Evolutionary conservation across 2,888 invertebrate genomes (phyloP).

Genomic region (Drosophila nr. fundita): DNA sequence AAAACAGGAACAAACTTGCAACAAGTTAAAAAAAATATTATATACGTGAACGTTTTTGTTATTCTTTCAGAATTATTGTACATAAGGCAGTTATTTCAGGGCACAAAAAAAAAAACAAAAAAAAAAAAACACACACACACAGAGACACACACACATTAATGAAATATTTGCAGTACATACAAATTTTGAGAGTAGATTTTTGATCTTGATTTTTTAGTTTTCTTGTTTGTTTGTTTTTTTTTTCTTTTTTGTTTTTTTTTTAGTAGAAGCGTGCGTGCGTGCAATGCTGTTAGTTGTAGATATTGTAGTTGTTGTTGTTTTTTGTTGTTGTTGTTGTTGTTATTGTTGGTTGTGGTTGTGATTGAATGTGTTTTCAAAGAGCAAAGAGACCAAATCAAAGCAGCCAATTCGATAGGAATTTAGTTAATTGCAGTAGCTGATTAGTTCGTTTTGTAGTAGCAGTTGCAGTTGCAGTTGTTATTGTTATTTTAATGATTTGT

Average conservation of each 20-base stretch:
- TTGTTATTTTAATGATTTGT: constrained; percentile 27
- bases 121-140: constrained; percentile 25
- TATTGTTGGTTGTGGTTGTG: constrained; percentile 43
- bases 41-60: neutral
- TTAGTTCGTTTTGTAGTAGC: constrained; percentile 30
- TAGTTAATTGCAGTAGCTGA: constrained; percentile 46
- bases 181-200: constrained; percentile 58
- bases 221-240: constrained; percentile 23
- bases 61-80: neutral
- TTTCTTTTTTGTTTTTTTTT: constrained; percentile 35
- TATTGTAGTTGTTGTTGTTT: constrained; percentile 27
- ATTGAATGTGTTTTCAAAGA: constrained; percentile 50
- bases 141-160: constrained; percentile 32
- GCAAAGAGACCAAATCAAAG: constrained; percentile 74
- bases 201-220: constrained; percentile 20
- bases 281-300: constrained; percentile 55
- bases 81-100: constrained; percentile 24
- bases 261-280: constrained; percentile 62
- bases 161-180: constrained; percentile 64
- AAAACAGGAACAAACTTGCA: neutral
- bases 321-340: constrained; percentile 25
- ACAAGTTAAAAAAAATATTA: neutral
- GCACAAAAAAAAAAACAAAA: neutral
- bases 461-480: constrained; percentile 23
- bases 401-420: constrained; percentile 64